A percentile compares a stretch with the other conserved stretches of the same genome.
Conservation (phyloP, 2,113 vertebrate genomes). For the Paradoxurus hermaphroditus region DNA sequence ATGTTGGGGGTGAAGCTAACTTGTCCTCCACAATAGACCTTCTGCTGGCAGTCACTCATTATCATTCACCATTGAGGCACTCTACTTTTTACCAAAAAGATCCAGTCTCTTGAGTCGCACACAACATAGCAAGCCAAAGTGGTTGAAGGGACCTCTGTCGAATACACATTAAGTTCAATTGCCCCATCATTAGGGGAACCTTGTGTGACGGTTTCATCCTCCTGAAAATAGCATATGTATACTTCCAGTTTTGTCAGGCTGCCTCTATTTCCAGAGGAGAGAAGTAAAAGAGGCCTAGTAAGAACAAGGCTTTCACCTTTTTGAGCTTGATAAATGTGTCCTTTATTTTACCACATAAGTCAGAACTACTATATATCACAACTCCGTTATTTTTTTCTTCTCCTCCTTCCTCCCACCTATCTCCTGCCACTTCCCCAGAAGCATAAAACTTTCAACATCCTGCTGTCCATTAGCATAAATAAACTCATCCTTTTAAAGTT, state of each 20-base stretch:
- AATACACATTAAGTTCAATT: neutral
- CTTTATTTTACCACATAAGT: slow-evolving; percentile 63
- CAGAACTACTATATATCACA: slow-evolving; percentile 45
- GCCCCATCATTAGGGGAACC: neutral
- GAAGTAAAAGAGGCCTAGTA: neutral
- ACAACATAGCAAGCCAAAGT: neutral
- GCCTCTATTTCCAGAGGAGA: neutral
- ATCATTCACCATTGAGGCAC: neutral
- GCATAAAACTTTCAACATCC: slow-evolving; percentile 69
- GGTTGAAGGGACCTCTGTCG: neutral
- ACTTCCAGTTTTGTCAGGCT: neutral
- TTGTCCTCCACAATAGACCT: neutral
- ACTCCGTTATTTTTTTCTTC: slow-evolving; percentile 33
- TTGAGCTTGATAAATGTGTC: slow-evolving; percentile 32
- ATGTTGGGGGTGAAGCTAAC: neutral
- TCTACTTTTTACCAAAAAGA: neutral
- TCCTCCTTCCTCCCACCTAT: slow-evolving; percentile 68
- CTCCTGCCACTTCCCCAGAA: slow-evolving; percentile 70
- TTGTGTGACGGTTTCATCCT: neutral
- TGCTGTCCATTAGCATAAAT: slow-evolving; percentile 78
- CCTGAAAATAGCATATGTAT: neutral
- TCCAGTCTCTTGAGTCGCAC: neutral
- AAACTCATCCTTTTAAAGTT: slow-evolving; percentile 71
- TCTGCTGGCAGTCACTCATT: neutral
- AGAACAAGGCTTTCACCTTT: slow-evolving; percentile 3